A percentile compares a stretch with the other conserved stretches of the same genome.
phyloP scores from a whole-genome alignment of 2,113 vertebrate species.

The Bettongia penicillata region DNA sequence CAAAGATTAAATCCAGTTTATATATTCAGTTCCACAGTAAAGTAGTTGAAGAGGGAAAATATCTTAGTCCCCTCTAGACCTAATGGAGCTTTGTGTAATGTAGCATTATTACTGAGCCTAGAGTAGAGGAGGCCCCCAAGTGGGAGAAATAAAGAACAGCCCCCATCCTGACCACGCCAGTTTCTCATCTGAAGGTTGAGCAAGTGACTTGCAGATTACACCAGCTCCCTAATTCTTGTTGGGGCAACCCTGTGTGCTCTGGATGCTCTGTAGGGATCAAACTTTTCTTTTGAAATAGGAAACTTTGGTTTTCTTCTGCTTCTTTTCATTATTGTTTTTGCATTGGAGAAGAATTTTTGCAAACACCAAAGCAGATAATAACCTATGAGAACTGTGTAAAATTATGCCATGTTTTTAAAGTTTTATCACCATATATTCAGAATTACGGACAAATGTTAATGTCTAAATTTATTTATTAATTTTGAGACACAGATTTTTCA shows the following conservation, averaged over 20 bases:
- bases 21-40: background rate
- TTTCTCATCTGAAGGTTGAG: background rate
- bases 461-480: too few species aligned
- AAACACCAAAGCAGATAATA: background rate
- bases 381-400: background rate
- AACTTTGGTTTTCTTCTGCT: background rate
- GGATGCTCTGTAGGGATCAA: background rate
- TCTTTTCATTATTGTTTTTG: background rate
- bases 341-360: background rate
- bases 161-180: background rate
- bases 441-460: too few species aligned
- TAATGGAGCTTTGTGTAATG: background rate
- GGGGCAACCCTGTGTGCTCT: background rate
- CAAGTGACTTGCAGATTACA: background rate
- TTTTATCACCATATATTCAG: too few species aligned
- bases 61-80: background rate
- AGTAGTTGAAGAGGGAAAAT: background rate
- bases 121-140: too few species aligned
- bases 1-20: background rate
- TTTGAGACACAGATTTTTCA: too few species aligned
- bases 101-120: background rate
- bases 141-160: background rate
- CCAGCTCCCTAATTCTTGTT: background rate
- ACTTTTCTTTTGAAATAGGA: background rate
- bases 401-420: too few species aligned